Base-by-base conservation (phyloP, 2,888 invertebrate genomes). In the Cryptus armator region DNA sequence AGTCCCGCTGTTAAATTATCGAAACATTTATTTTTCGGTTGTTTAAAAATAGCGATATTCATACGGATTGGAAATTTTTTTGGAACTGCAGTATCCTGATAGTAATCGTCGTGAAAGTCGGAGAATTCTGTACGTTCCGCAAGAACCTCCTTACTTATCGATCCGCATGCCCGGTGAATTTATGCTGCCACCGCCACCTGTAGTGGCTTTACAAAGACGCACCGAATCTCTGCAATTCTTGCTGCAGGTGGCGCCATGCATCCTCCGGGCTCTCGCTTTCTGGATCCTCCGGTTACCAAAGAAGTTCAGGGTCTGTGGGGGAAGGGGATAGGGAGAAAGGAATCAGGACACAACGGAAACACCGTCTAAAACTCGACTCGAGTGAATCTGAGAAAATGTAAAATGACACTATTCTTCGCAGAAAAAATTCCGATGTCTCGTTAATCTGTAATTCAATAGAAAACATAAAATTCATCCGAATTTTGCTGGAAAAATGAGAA, bases 131-230 rank as follows among this genome's bases (percentile, higher is more conserved):
- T 44, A 74, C 14, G 56, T 77, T 68, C 5, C 62, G 74, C 43
- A 74, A 74, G 81, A 84, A 70, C 77, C 56, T 70, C 64, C 84
- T 84, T 77, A 81, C 84, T 84, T 84, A 84, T 84, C 84, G 84
- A 84, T 84, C 84, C 74, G 48, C 24, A n/a, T 48, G 84, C 79
- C 66, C 79, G 70, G 24, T 46, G 74, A 84, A 75, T 84, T 84
- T 74, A 83, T 84, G 76, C 82, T 37, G 59, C 81, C 81, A 86
- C 84, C 87, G 87, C 88, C 87, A 87, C 88, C 87, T 87, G 88
- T 87, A 77, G 85, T 86, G 53, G 62, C 59, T 85, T 78, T 75
- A 72, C 67, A 84, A 85, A 86, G 86, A 81, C 84, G 80, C 81
- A 78, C 66, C 71, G 82, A 81, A 71, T 75, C 80, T 85, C 79